These are phyloP conservation scores for Tangachromis dhanisi DNA, from an alignment of 2,113 vertebrate species.

Conservation along the genomic window DNA sequence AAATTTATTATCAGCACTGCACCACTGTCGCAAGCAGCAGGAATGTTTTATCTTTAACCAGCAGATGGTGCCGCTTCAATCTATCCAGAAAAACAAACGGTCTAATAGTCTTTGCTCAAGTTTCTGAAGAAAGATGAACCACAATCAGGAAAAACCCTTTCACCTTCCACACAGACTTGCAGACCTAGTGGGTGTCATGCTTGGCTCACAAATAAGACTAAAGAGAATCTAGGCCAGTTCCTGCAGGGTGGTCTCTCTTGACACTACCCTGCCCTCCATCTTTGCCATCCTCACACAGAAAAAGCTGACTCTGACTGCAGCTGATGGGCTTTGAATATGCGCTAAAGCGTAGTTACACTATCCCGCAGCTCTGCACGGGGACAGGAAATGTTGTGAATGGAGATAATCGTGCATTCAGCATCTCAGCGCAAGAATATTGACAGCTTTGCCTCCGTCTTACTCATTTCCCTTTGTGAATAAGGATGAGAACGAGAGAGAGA, in stretches of 20 bases:
- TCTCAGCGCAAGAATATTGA: background rate
- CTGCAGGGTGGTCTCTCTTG: background rate
- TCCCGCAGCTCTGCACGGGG: background rate
- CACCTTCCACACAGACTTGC: background rate
- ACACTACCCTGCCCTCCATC: background rate
- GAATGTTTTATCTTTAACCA: background rate
- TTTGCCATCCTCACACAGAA: background rate
- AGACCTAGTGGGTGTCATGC: background rate
- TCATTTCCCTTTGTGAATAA: background rate
- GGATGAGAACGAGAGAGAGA: background rate
- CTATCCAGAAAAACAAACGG: background rate
- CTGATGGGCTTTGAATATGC: background rate
- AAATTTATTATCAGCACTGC: background rate
- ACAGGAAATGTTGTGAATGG: conserved; percentile 44
- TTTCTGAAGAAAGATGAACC: background rate
- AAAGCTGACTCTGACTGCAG: background rate
- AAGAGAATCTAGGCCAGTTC: background rate
- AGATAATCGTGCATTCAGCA: background rate
- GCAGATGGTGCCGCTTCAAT: conserved; percentile 33
- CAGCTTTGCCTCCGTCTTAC: background rate
- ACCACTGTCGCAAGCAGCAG: too few species aligned
- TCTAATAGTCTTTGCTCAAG: background rate
- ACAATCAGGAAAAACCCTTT: background rate
- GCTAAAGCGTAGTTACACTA: background rate
- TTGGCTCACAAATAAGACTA: background rate